phyloP scores from a whole-genome alignment of 1,140 invertebrate genomes.

The Drosophila murphyi region DNA sequence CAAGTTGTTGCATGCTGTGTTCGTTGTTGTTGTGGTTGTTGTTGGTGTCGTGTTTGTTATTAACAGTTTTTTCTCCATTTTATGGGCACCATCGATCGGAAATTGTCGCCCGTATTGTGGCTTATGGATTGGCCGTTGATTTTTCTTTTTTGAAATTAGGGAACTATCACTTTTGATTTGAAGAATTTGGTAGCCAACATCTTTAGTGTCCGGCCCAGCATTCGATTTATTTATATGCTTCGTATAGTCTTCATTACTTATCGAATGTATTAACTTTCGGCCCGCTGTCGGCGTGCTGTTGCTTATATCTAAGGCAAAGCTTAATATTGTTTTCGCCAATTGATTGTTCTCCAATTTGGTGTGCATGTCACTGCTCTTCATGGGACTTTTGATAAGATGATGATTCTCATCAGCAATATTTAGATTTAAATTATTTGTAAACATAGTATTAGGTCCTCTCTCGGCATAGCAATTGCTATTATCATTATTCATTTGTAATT shows the following conservation, averaged over 20 bases:
- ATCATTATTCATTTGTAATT: conserved; percentile 22
- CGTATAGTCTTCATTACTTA: conserved; percentile 70
- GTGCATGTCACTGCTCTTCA: conserved; percentile 12
- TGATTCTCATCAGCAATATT: conserved; percentile 1
- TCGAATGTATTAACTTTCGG: conserved; percentile 68
- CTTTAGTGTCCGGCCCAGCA: conserved; percentile 29
- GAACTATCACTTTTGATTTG: conserved; percentile 81
- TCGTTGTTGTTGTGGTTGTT: not conserved
- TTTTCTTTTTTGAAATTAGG: conserved; percentile 67
- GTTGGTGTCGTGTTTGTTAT: conserved; percentile 1
- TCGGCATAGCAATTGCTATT: conserved; percentile 13
- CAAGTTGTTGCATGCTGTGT: conserved; percentile 15
- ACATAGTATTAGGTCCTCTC: conserved; percentile 23
- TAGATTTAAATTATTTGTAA: conserved; percentile 6
- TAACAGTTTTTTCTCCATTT: conserved; percentile 30
- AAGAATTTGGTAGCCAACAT: conserved; percentile 72
- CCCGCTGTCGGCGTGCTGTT: conserved; percentile 22
- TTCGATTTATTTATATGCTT: conserved; percentile 51
- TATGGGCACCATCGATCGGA: conserved; percentile 39
- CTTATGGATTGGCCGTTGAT: conserved; percentile 74
- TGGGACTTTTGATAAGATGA: not conserved
- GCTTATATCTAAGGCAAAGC: conserved; percentile 45
- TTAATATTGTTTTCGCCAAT: conserved; percentile 13
- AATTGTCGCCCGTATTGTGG: conserved; percentile 66
- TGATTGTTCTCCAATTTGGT: conserved; percentile 28